Percentiles rank a stretch among this genome's conserved stretches.
These are phyloP conservation scores for Miltochrista miniata DNA, from an alignment of 2,888 invertebrate species.

Conservation along the genomic window DNA sequence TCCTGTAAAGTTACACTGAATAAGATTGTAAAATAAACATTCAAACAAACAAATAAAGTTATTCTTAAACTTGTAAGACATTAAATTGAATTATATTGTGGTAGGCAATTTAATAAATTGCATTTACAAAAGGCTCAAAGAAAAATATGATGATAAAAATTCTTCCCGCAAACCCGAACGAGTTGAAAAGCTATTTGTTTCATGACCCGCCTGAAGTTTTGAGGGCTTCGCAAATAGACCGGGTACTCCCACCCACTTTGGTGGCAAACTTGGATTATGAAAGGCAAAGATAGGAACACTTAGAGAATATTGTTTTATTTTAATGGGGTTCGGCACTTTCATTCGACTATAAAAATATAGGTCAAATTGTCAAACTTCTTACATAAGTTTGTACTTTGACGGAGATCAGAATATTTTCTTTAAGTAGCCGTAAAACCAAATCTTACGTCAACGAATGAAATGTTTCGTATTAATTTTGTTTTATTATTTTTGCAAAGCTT, in stretches of 20 bases:
- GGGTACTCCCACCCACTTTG: conserved; percentile 36
- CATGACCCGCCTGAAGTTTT: conserved; percentile 46
- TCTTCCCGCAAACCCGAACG: conserved; percentile 26
- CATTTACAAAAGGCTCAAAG: not conserved
- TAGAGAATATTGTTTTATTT: conserved; percentile 35
- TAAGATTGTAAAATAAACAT: too few relatives aligned
- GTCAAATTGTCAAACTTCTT: conserved; percentile 5
- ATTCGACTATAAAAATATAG: conserved; percentile 16
- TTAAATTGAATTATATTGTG: too few relatives aligned
- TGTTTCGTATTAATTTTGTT: not conserved
- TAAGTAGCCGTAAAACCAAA: not conserved
- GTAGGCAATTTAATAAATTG: too few relatives aligned
- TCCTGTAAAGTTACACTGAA: not conserved
- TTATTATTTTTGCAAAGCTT: too few relatives aligned
- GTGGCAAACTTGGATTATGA: conserved; percentile 41
- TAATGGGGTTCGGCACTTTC: conserved; percentile 11
- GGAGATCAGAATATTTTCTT: not conserved
- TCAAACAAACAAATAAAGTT: too few relatives aligned
- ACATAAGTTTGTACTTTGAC: conserved; percentile 2
- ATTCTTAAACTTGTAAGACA: too few relatives aligned
- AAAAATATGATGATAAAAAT: conserved; percentile 33
- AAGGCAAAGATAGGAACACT: conserved; percentile 29
- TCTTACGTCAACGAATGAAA: not conserved
- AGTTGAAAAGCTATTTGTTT: conserved; percentile 48
- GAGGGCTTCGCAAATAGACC: conserved; percentile 54